phyloP scores from a whole-genome alignment of 1,140 invertebrate species.

The Acromyrmex echinatior region DNA sequence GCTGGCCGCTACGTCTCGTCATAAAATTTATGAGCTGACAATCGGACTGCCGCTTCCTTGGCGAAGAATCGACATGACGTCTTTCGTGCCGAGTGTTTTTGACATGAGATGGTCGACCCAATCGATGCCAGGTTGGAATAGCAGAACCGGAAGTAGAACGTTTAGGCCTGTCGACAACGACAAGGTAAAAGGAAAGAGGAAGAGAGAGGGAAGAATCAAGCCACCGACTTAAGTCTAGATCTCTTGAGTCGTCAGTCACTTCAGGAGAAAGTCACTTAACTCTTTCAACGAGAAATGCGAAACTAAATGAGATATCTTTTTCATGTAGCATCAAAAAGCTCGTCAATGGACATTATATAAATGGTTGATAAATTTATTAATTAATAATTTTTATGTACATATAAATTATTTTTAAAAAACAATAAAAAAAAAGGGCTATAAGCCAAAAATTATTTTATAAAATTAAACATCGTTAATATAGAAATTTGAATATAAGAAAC shows the following conservation, averaged over 20 bases:
- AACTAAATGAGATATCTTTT: conserved; percentile 30
- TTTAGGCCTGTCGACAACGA: conserved; percentile 67
- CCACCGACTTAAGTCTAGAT: conserved; percentile 57
- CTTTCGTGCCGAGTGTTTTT: conserved; percentile 71
- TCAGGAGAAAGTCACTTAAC: conserved; percentile 22
- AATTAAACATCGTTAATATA: no score
- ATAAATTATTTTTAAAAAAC: background rate
- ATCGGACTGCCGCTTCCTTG: conserved; percentile 34
- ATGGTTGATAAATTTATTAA: background rate
- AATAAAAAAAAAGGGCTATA: no score
- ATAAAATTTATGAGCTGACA: conserved; percentile 65
- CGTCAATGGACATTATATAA: background rate
- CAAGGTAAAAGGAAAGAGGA: conserved; percentile 12
- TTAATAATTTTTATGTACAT: background rate
- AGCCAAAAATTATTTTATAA: no score
- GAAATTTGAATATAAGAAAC: no score
- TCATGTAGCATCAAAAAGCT: background rate
- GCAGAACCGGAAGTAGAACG: conserved; percentile 70
- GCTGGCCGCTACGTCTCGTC: background rate
- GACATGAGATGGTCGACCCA: conserved; percentile 63
- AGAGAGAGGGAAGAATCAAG: background rate
- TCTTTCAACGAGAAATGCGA: conserved; percentile 32
- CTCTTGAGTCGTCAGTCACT: background rate
- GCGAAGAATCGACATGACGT: conserved; percentile 60
- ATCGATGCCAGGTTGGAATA: conserved; percentile 66